phyloP scores from a whole-genome alignment of 2,888 invertebrate species.

The Piscicola geometra region DNA sequence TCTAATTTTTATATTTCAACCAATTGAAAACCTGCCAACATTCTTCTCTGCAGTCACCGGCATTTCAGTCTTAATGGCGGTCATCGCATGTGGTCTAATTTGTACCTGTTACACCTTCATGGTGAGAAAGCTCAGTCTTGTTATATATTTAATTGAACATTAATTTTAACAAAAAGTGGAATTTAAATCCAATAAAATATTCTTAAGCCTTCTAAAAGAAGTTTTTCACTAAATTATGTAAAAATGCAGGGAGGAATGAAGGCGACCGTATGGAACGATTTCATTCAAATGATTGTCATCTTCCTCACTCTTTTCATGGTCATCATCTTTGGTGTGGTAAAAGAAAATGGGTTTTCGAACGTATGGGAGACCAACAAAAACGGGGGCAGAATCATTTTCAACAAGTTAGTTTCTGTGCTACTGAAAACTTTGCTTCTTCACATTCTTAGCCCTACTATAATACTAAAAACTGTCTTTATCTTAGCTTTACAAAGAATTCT shows the following conservation, averaged over 20 bases:
- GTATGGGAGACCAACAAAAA: slow-evolving; percentile 36
- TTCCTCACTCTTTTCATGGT: slow-evolving; percentile 47
- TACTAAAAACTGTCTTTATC: too few relatives aligned
- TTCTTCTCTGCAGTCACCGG: slow-evolving; percentile 15
- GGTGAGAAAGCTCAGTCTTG: neutral
- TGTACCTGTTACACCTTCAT: slow-evolving; percentile 30
- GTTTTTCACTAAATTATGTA: too few relatives aligned
- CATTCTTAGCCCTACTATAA: too few relatives aligned
- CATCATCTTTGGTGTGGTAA: slow-evolving; percentile 43
- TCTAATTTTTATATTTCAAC: neutral
- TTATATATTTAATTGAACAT: too few relatives aligned
- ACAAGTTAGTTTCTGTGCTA: slow-evolving; percentile 34
- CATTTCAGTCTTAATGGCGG: slow-evolving; percentile 1
- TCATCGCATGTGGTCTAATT: slow-evolving; percentile 24
- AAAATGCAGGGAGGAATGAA: slow-evolving; percentile 32
- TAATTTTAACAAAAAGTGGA: too few relatives aligned
- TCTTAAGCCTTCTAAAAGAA: too few relatives aligned
- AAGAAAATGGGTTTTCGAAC: slow-evolving; percentile 34
- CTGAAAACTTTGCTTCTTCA: too few relatives aligned
- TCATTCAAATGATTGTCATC: slow-evolving; percentile 51
- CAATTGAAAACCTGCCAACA: neutral
- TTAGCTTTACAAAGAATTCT: too few relatives aligned
- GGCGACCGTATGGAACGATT: slow-evolving; percentile 49
- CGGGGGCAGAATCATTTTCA: slow-evolving; percentile 39
- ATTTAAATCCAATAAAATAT: too few relatives aligned